phyloP scores from a whole-genome alignment of 2,888 invertebrate genomes.

The Linyphia triangularis region DNA sequence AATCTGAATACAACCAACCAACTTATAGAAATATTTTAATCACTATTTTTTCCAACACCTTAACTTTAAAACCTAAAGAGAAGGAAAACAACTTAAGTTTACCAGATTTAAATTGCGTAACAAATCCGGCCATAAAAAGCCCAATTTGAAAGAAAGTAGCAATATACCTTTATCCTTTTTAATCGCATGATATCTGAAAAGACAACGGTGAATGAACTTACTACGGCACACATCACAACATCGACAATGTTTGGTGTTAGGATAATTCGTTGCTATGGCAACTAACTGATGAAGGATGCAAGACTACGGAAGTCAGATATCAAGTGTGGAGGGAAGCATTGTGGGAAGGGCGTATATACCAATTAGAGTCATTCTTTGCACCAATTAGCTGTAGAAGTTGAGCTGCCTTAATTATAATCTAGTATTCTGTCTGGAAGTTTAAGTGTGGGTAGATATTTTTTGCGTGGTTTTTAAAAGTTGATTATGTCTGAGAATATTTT shows the following conservation, averaged over 20 bases:
- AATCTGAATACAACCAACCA: too few relatives aligned
- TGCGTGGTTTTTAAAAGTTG: background rate
- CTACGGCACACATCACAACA: background rate
- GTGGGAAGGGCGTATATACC: background rate
- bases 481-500: background rate
- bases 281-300: background rate
- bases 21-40: too few relatives aligned
- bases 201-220: slow-evolving; percentile 53
- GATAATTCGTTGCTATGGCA: slow-evolving; percentile 42
- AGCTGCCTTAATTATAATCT: background rate
- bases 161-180: background rate
- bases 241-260: slow-evolving; percentile 38
- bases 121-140: too few relatives aligned
- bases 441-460: too few relatives aligned
- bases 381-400: background rate
- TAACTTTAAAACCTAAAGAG: too few relatives aligned
- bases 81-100: too few relatives aligned
- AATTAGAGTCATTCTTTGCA: background rate
- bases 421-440: background rate
- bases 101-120: too few relatives aligned
- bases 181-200: slow-evolving; percentile 19
- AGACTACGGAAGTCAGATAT: slow-evolving; percentile 43
- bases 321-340: background rate
- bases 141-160: background rate
- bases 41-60: too few relatives aligned